Conservation (phyloP, 2,797 vertebrate species). For the Naso thynnoides region DNA sequence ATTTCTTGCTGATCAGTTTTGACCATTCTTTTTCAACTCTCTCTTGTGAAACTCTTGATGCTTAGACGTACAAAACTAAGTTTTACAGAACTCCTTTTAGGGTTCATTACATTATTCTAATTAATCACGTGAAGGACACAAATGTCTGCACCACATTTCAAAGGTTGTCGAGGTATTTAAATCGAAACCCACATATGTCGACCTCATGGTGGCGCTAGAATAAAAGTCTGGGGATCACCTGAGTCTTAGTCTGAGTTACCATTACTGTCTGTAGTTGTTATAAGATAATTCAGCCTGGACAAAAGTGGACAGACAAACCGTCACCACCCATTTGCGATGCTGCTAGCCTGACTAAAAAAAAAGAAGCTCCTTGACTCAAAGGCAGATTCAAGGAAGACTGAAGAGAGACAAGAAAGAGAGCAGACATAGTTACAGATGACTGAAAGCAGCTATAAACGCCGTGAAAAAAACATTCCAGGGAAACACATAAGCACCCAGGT, state of each 20-base stretch:
- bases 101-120: neutral
- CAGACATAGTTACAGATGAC: slow-evolving; percentile 42
- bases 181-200: neutral
- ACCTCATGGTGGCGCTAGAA: neutral
- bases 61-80: neutral
- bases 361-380: neutral
- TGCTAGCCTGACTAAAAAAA: too few species aligned
- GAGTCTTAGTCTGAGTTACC: neutral
- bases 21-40: neutral
- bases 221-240: neutral
- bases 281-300: too few species aligned
- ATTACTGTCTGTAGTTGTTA: neutral
- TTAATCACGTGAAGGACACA: neutral
- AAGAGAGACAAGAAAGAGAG: slow-evolving; percentile 23
- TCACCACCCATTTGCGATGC: too few species aligned
- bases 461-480: slow-evolving; percentile 22
- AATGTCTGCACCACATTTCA: neutral
- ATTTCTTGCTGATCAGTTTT: too few species aligned
- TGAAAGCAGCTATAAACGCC: slow-evolving; percentile 51
- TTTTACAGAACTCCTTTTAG: neutral
- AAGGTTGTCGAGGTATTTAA: neutral
- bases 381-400: slow-evolving; percentile 5
- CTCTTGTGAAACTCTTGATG: neutral
- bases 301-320: too few species aligned
- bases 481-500: slow-evolving; percentile 51